Evolutionary conservation across 2,113 vertebrate species (phyloP).

Genomic region (Upupa epops): DNA sequence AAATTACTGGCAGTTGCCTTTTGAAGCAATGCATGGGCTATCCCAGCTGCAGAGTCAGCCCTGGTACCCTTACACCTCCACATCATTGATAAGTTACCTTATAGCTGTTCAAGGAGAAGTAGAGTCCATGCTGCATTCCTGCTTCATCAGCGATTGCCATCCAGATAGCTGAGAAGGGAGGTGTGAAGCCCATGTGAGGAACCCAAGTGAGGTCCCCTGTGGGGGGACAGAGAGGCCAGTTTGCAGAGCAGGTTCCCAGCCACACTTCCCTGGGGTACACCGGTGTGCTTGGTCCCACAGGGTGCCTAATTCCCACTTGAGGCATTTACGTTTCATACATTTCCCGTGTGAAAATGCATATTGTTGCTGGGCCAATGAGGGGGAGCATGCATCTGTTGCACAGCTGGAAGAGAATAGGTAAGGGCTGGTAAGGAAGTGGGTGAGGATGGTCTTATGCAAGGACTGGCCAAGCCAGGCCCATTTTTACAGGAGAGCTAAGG

Average conservation of each 20-base stretch:
- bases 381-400: background rate
- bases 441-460: background rate
- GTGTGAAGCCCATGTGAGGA: background rate
- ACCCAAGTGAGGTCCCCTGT: background rate
- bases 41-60: conserved; percentile 20
- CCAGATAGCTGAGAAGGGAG: background rate
- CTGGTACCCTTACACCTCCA: background rate
- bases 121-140: background rate
- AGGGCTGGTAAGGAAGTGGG: background rate
- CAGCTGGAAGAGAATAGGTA: background rate
- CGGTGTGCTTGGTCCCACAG: too few species aligned
- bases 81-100: background rate
- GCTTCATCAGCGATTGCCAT: background rate
- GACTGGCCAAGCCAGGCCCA: background rate
- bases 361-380: background rate
- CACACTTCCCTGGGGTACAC: background rate
- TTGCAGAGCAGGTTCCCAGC: background rate
- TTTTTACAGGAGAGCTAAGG: background rate
- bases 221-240: background rate
- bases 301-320: background rate
- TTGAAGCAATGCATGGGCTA: background rate
- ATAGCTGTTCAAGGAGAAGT: background rate
- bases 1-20: background rate
- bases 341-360: background rate
- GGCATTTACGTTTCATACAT: too few species aligned